Conservation (phyloP, 23 tunicate species). For the Botrylloides violaceus region DNA sequence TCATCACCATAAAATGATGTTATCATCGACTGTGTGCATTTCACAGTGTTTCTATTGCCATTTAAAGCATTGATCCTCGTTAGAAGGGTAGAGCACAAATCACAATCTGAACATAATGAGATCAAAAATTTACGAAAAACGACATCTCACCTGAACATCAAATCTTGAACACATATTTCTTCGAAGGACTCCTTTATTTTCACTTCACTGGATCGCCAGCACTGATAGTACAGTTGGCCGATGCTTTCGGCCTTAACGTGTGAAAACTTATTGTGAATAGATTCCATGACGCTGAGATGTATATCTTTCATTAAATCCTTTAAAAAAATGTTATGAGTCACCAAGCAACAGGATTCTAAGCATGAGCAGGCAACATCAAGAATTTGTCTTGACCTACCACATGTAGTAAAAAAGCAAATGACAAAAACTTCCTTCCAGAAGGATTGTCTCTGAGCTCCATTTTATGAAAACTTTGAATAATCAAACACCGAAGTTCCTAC, state of each 20-base stretch:
- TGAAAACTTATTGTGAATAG: background rate
- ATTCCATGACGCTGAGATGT: constrained; percentile 25
- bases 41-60: too few species aligned
- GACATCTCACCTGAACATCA: constrained; percentile 54
- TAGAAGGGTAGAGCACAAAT: too few species aligned
- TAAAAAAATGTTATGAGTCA: too few species aligned
- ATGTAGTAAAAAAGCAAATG: constrained; percentile 17
- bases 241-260: constrained; percentile 11
- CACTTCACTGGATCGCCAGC: constrained; percentile 52
- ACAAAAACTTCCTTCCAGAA: constrained; percentile 42
- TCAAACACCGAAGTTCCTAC: constrained; percentile 35
- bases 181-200: constrained; percentile 40
- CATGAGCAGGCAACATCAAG: too few species aligned
- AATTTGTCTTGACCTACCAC: too few species aligned
- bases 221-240: constrained; percentile 59
- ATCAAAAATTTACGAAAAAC: background rate
- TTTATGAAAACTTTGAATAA: constrained; percentile 22
- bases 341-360: background rate
- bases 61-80: too few species aligned
- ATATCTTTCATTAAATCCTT: constrained; percentile 36
- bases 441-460: constrained; percentile 7
- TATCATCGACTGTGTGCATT: too few species aligned
- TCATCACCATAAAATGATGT: too few species aligned
- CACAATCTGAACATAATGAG: too few species aligned
- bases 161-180: constrained; percentile 69